These are phyloP conservation scores for Macrocentrus cingulum DNA, from an alignment of 1,140 invertebrate genomes.

Conservation along the genomic window DNA sequence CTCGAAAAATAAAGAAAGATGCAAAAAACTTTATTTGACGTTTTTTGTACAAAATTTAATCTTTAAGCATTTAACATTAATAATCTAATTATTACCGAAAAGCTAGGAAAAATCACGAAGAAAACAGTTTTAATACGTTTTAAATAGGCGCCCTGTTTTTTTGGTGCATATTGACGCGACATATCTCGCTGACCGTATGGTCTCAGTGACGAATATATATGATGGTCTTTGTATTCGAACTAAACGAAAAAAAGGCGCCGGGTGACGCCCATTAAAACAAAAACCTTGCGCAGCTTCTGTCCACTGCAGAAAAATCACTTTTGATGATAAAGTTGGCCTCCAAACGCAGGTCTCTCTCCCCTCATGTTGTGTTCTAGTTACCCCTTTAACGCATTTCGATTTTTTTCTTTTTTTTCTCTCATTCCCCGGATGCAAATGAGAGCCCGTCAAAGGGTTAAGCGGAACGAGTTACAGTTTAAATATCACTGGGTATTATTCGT, in stretches of 20 bases:
- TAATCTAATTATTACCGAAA: too few species aligned
- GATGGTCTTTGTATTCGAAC: constrained; percentile 28
- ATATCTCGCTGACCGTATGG: constrained; percentile 22
- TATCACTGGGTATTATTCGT: constrained; percentile 34
- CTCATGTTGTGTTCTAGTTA: not conserved
- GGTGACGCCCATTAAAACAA: constrained; percentile 38
- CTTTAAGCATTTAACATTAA: too few species aligned
- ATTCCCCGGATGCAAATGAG: constrained; percentile 31
- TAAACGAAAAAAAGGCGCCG: constrained; percentile 38
- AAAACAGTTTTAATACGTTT: too few species aligned
- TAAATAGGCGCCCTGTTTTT: too few species aligned
- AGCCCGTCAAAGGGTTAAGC: constrained; percentile 29
- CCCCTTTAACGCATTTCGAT: constrained; percentile 14
- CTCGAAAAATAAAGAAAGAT: too few species aligned
- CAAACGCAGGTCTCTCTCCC: too few species aligned
- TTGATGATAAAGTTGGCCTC: not conserved
- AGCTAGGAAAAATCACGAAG: too few species aligned
- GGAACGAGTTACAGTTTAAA: constrained; percentile 36
- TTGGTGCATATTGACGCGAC: too few species aligned
- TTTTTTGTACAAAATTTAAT: too few species aligned
- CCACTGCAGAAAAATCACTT: not conserved
- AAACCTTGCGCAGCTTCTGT: constrained; percentile 16
- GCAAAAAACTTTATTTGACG: too few species aligned
- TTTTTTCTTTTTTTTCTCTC: constrained; percentile 20
- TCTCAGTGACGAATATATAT: constrained; percentile 41